Evolutionary conservation across 2,888 invertebrate genomes (phyloP).

Genomic region (Lepidonotus clava): DNA sequence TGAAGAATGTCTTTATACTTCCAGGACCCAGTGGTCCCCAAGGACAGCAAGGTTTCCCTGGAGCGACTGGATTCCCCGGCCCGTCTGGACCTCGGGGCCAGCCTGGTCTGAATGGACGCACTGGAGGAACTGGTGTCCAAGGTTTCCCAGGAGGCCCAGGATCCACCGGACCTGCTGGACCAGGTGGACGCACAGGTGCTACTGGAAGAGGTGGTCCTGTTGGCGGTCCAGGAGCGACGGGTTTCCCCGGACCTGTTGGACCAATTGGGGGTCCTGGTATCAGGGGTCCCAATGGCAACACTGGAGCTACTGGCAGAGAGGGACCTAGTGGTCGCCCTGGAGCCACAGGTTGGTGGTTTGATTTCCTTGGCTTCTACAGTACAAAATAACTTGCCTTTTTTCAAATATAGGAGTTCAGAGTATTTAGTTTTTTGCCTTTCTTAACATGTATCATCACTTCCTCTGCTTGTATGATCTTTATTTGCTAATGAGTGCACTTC

Average conservation of each 20-base stretch:
- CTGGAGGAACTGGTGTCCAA: slow-evolving; percentile 12
- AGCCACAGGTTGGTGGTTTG: slow-evolving; percentile 2
- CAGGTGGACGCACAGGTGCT: slow-evolving; percentile 41
- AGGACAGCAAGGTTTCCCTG: background rate
- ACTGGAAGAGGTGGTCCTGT: slow-evolving; percentile 13
- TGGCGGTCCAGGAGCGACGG: slow-evolving; percentile 46
- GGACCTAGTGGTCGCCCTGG: slow-evolving; percentile 45
- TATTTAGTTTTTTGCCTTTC: no score
- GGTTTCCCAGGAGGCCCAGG: slow-evolving; percentile 20
- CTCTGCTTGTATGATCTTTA: no score
- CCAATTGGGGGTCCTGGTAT: slow-evolving; percentile 36
- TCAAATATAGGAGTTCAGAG: no score
- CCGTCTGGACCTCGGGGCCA: slow-evolving; percentile 17
- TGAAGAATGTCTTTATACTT: no score
- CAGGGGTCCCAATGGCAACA: slow-evolving; percentile 39
- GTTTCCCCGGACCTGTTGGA: slow-evolving; percentile 16
- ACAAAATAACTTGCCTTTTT: no score
- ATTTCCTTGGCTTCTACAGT: no score
- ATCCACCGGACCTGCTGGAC: no score
- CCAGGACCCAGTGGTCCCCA: no score
- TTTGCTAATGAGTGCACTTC: no score
- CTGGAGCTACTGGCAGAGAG: slow-evolving; percentile 56
- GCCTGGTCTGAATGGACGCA: slow-evolving; percentile 5
- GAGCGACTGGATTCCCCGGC: background rate
- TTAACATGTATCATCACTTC: no score